Conservation (phyloP, 2,888 invertebrate genomes). For the Agelastica alni region DNA sequence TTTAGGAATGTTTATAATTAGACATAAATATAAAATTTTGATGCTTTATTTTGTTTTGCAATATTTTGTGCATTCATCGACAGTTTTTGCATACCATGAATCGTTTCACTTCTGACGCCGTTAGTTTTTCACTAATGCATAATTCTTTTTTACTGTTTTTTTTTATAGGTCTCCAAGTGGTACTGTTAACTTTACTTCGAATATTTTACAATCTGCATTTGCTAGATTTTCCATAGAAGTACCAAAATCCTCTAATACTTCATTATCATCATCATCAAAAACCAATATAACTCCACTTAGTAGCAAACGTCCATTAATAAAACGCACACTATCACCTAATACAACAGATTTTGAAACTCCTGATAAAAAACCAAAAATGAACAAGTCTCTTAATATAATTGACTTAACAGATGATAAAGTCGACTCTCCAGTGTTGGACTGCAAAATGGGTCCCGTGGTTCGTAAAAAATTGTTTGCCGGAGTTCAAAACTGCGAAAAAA, state of each 20-base stretch:
- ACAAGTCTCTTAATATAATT: background rate
- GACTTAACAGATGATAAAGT: constrained; percentile 4
- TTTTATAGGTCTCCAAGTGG: constrained; percentile 49
- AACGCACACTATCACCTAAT: constrained; percentile 1
- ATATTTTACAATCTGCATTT: constrained; percentile 46
- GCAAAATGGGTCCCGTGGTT: constrained; percentile 5
- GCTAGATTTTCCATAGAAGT: constrained; percentile 32
- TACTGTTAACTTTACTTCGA: constrained; percentile 40
- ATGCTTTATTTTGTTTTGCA: too few species aligned
- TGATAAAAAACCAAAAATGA: constrained; percentile 7
- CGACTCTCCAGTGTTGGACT: constrained; percentile 3
- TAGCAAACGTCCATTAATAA: constrained; percentile 7
- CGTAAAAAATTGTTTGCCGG: constrained; percentile 20
- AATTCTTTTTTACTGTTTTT: too few species aligned
- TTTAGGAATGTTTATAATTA: too few species aligned
- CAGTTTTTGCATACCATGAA: too few species aligned
- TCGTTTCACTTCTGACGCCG: too few species aligned
- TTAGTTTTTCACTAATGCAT: too few species aligned
- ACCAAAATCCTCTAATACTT: background rate
- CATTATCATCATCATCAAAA: constrained; percentile 1
- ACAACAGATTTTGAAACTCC: background rate
- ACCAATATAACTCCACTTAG: constrained; percentile 9
- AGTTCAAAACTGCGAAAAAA: background rate
- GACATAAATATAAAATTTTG: too few species aligned
- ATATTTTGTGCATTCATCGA: too few species aligned